phyloP scores from a whole-genome alignment of 1,140 invertebrate species.

The Pseudomyrmex concolor region DNA sequence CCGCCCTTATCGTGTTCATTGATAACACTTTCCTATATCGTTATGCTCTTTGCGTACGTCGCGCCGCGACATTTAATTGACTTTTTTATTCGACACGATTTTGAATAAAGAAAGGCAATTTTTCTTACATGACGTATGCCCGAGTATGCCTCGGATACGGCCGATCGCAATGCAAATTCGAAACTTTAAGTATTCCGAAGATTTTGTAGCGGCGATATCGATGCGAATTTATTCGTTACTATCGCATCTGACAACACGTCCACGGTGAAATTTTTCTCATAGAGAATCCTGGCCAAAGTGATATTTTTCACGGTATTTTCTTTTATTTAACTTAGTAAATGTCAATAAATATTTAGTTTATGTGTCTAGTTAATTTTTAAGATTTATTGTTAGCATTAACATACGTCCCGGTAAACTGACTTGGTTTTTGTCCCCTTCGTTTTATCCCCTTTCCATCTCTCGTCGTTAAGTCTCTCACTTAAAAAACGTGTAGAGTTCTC shows the following conservation, averaged over 20 bases:
- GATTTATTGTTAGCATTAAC: too few species aligned
- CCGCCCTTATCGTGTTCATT: slow-evolving; percentile 69
- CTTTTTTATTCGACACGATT: slow-evolving; percentile 6
- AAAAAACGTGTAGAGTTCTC: background rate
- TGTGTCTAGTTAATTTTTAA: too few species aligned
- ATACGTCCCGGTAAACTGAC: too few species aligned
- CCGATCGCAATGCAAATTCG: background rate
- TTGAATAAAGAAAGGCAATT: slow-evolving; percentile 1
- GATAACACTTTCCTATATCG: slow-evolving; percentile 48
- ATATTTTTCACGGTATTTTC: too few species aligned
- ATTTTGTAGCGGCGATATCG: background rate
- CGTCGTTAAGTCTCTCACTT: background rate
- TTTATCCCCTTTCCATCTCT: too few species aligned
- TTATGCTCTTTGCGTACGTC: slow-evolving; percentile 6
- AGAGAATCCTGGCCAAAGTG: too few species aligned
- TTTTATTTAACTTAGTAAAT: too few species aligned
- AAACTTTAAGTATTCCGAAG: background rate
- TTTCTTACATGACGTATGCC: background rate
- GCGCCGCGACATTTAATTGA: slow-evolving; percentile 42
- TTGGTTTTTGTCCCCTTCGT: too few species aligned
- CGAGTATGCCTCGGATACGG: background rate
- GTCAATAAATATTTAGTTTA: too few species aligned
- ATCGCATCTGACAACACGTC: background rate
- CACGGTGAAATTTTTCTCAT: background rate
- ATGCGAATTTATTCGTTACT: background rate